phyloP scores from a whole-genome alignment of 92 coral and sea anemone genomes.

The Diadumene lineata region DNA sequence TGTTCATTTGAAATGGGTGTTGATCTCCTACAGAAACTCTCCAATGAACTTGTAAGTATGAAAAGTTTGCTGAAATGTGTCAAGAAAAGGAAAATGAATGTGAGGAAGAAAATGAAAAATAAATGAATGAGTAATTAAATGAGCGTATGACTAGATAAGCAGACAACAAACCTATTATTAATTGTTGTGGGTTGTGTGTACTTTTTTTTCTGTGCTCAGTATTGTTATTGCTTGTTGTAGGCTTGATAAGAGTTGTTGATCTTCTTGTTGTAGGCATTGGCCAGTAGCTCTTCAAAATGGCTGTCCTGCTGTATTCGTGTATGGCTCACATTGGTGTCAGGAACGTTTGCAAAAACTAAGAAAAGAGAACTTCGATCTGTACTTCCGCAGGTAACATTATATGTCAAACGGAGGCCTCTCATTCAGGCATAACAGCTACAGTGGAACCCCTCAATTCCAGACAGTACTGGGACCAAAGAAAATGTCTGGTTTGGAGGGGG shows the following conservation, averaged over 20 bases:
- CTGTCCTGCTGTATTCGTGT: conserved; percentile 52
- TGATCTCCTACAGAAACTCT: conserved; percentile 42
- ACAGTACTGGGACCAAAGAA: too few relatives aligned
- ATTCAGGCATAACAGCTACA: too few relatives aligned
- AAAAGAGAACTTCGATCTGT: conserved; percentile 64
- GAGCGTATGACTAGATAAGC: too few relatives aligned
- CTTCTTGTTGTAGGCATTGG: not conserved
- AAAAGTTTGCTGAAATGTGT: too few relatives aligned
- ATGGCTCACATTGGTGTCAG: conserved; percentile 63
- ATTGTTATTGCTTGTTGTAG: not conserved
- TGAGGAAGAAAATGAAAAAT: too few relatives aligned
- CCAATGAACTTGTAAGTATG: conserved; percentile 63
- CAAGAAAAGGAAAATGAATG: too few relatives aligned
- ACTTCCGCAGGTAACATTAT: conserved; percentile 50
- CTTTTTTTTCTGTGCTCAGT: not conserved
- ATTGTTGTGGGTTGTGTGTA: too few relatives aligned
- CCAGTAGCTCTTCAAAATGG: conserved; percentile 11
- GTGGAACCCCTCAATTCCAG: too few relatives aligned
- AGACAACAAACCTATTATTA: too few relatives aligned
- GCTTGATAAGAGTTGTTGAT: not conserved
- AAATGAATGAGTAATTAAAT: too few relatives aligned
- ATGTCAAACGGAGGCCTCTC: not conserved
- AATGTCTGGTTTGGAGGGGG: too few relatives aligned
- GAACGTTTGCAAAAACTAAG: conserved; percentile 54
- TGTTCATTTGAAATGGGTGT: conserved; percentile 45